Conservation (phyloP, 2,113 vertebrate genomes). For the Chloebia gouldiae region DNA sequence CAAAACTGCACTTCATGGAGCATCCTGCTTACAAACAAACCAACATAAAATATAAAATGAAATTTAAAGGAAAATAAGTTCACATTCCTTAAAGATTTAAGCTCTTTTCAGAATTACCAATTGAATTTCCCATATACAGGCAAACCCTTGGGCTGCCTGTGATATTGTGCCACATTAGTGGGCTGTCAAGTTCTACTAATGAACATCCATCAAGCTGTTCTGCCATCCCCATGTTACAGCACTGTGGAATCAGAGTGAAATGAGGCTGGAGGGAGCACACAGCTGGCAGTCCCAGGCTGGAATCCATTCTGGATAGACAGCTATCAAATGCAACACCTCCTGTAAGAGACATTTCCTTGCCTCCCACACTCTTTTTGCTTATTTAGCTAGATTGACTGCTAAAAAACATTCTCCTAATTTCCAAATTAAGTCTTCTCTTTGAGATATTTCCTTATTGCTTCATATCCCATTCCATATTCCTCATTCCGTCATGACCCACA, state of each 20-base stretch:
- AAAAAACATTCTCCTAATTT: neutral
- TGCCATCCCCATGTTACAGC: neutral
- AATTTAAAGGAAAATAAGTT: neutral
- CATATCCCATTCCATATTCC: neutral
- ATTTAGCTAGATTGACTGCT: neutral
- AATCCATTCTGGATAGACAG: neutral
- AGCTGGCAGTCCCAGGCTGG: neutral
- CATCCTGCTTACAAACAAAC: neutral
- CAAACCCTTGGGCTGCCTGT: neutral
- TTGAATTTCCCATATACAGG: neutral
- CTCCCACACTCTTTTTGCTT: neutral
- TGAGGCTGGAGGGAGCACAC: neutral
- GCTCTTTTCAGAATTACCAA: neutral
- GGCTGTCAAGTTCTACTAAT: neutral
- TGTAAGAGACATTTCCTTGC: neutral
- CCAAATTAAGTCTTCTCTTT: neutral
- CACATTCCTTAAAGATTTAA: neutral
- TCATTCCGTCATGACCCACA: neutral
- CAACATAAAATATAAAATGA: neutral
- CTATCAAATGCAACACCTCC: neutral
- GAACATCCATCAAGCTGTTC: neutral
- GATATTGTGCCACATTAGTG: neutral
- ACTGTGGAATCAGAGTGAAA: neutral
- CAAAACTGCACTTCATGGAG: neutral
- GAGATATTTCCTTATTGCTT: neutral